Base-by-base conservation (phyloP, 92 coral and sea anemone genomes). In the Siderastrea siderea region DNA sequence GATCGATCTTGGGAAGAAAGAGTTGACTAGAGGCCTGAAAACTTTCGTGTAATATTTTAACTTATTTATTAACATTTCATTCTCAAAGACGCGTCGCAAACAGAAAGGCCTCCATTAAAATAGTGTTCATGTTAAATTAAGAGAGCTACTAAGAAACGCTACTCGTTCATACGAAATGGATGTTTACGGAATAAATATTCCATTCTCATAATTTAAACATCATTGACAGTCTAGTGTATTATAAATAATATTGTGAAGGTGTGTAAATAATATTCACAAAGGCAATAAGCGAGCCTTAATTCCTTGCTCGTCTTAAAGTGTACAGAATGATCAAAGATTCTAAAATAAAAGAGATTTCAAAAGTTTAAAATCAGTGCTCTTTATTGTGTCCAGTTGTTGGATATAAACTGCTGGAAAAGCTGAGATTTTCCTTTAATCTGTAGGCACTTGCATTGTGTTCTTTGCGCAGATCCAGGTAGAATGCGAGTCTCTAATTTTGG, bases 331-430 rank as follows among this genome's bases (percentile, higher is more conserved):
- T 62, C 51, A 73, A 51, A 77, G 62, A 84, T 84, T 73, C 80
- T 63, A 84, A 84, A 84, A 84, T 84, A 84, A 83, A 84, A 84
- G 12, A 54, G 38, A 82, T 26, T 57, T 82, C 86, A 54, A 47
- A 82, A n/a, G 52, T 52, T 19, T 60, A 16, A 38, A 7, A 13
- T 26, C 58, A 54, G 4, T 47, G 59, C 10, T 79, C 12, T 19
- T 19, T 9, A 65, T 64, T 64, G 57, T 79, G 47, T 13, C 45
- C 3, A 47, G 26, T 7, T 4, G 3, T 45, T 16, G 1, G n/a
- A 43, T 4, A 43, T n/a, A 19, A 5, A 65, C 8, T 55, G 61
- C 61, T 55, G 8, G 5, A 52, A 5, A 52, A 52, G 38, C 38
- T 26, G 38, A 26, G 0, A 26, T 26, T 26, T 26, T 26, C 38